Percentiles rank a stretch among this genome's conserved stretches.
Conservation (phyloP, 1,140 invertebrate genomes). For the Tribolium madens region DNA sequence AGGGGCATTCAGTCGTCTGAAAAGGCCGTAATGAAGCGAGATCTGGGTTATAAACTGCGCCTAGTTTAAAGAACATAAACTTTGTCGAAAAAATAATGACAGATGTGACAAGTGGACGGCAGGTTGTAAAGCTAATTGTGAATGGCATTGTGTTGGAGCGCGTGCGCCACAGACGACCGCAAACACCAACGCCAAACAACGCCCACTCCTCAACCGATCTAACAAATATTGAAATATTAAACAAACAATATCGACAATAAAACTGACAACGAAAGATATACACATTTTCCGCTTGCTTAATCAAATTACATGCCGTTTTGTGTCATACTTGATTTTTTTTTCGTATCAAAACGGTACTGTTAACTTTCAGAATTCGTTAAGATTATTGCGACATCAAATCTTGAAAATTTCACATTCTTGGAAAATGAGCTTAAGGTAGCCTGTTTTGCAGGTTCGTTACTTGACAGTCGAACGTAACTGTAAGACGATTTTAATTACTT, state of each 20-base stretch:
- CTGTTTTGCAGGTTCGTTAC: not conserved
- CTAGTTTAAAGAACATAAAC: constrained; percentile 38
- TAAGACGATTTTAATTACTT: not conserved
- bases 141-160: constrained; percentile 49
- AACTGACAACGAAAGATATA: not conserved
- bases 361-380: not conserved
- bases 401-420: not conserved
- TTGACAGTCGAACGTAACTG: not conserved
- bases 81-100: constrained; percentile 47
- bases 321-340: not conserved
- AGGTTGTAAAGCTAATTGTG: constrained; percentile 49
- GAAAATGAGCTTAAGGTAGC: not conserved
- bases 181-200: constrained; percentile 35
- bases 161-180: constrained; percentile 42
- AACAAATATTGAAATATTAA: constrained; percentile 32
- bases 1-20: constrained; percentile 27
- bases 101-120: constrained; percentile 49
- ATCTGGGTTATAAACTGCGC: constrained; percentile 37
- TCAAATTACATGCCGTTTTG: not conserved
- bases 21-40: constrained; percentile 36
- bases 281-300: not conserved
- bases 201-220: constrained; percentile 34
- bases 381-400: not conserved
- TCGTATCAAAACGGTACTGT: not conserved
- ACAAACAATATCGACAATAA: constrained; percentile 23